phyloP scores from a whole-genome alignment of 2,888 invertebrate genomes.

The Creontiades dilutus region DNA sequence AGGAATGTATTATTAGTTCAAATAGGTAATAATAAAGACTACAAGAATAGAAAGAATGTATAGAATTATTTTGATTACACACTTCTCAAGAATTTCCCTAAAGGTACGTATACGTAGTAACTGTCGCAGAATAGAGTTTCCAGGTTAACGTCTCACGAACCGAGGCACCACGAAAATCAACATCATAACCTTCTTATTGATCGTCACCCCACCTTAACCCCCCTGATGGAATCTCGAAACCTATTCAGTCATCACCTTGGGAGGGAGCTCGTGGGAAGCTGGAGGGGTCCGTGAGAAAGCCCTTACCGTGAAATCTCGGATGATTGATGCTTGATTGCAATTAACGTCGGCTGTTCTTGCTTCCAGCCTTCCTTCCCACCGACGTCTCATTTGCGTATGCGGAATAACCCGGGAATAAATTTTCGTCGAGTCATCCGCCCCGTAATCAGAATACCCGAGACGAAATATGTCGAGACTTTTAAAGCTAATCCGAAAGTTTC shows the following conservation, averaged over 20 bases:
- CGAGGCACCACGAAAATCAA: not conserved
- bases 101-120: too few species aligned
- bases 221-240: not conserved
- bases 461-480: not conserved
- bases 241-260: constrained; percentile 1
- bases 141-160: too few species aligned
- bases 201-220: not conserved
- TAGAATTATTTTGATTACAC: too few species aligned
- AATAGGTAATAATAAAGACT: too few species aligned
- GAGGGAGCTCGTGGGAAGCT: not conserved
- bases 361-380: not conserved
- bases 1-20: too few species aligned
- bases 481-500: too few species aligned
- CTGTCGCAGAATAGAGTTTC: too few species aligned
- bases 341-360: constrained; percentile 35
- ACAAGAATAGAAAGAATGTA: too few species aligned
- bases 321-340: constrained; percentile 59
- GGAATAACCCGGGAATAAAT: constrained; percentile 21
- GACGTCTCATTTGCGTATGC: constrained; percentile 36
- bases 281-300: not conserved
- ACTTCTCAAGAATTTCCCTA: too few species aligned
- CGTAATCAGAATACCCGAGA: not conserved
- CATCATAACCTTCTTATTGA: not conserved
- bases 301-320: constrained; percentile 6
- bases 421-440: not conserved